A percentile compares a stretch with the other conserved stretches of the same genome.
phyloP scores from a whole-genome alignment of 2,888 invertebrate species.

The Arge pagana region DNA sequence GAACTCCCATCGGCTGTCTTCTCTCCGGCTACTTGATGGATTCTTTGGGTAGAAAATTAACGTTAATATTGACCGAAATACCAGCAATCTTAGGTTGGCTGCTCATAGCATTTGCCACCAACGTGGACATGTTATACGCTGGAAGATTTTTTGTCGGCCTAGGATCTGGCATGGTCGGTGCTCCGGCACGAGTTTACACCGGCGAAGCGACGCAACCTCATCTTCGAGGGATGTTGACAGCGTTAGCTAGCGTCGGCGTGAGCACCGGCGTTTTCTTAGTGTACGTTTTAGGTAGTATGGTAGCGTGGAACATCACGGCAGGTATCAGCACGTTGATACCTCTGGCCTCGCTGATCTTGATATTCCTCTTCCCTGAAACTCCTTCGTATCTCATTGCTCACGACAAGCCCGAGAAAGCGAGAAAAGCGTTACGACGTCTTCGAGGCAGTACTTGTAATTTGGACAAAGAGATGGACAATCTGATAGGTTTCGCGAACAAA shows the following conservation, averaged over 20 bases:
- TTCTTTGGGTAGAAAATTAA: constrained; percentile 67
- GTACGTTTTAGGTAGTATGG: constrained; percentile 66
- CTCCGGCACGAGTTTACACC: constrained; percentile 72
- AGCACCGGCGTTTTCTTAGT: constrained; percentile 72
- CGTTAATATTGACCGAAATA: constrained; percentile 68
- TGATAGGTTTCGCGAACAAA: constrained; percentile 67
- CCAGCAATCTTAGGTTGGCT: constrained; percentile 74
- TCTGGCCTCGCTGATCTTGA: constrained; percentile 64
- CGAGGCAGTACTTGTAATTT: constrained; percentile 68
- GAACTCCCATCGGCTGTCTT: constrained; percentile 73
- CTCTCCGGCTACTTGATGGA: constrained; percentile 75
- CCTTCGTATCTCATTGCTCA: constrained; percentile 72
- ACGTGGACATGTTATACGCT: constrained; percentile 66
- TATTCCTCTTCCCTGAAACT: constrained; percentile 72
- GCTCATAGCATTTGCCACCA: constrained; percentile 64
- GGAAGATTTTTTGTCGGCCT: constrained; percentile 71
- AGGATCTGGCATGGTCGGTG: constrained; percentile 75
- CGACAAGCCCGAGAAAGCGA: constrained; percentile 65
- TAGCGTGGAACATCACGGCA: constrained; percentile 69
- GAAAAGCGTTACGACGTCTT: constrained; percentile 63
- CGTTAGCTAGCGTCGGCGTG: constrained; percentile 72
- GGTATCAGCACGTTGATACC: constrained; percentile 68
- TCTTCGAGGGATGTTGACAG: constrained; percentile 74
- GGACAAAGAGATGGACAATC: constrained; percentile 66
- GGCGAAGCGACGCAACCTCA: constrained; percentile 75